phyloP scores from a whole-genome alignment of 2,797 vertebrate genomes.

The Diplodus puntazzo region DNA sequence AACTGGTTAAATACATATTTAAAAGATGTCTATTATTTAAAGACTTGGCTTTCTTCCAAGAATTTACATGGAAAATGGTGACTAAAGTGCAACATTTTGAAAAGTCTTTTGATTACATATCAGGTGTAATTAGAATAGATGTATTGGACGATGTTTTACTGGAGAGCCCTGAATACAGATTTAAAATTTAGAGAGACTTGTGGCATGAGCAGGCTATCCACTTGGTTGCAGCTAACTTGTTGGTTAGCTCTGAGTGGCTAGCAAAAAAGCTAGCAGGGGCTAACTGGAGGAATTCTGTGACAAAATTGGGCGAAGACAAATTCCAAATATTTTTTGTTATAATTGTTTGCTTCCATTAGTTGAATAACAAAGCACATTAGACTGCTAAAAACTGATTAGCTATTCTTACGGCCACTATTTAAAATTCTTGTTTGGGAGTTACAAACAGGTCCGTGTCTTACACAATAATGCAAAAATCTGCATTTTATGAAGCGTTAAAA shows the following conservation, averaged over 20 bases:
- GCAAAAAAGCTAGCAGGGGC: neutral
- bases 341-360: neutral
- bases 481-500: constrained; percentile 3
- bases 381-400: neutral
- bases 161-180: neutral
- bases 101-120: neutral
- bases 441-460: neutral
- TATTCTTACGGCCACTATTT: neutral
- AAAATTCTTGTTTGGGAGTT: neutral
- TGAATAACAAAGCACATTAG: neutral
- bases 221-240: neutral
- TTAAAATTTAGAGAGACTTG: neutral
- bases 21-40: neutral
- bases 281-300: neutral
- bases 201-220: neutral
- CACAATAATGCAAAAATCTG: neutral
- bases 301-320: neutral
- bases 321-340: neutral
- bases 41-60: neutral
- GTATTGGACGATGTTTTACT: neutral
- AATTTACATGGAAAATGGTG: neutral
- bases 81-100: neutral
- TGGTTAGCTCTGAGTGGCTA: neutral
- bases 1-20: neutral
- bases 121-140: neutral